Percentiles rank a stretch among this genome's conserved stretches.
Evolutionary conservation across 2,888 invertebrate species (phyloP).

Genomic region (Colletes collaris): DNA sequence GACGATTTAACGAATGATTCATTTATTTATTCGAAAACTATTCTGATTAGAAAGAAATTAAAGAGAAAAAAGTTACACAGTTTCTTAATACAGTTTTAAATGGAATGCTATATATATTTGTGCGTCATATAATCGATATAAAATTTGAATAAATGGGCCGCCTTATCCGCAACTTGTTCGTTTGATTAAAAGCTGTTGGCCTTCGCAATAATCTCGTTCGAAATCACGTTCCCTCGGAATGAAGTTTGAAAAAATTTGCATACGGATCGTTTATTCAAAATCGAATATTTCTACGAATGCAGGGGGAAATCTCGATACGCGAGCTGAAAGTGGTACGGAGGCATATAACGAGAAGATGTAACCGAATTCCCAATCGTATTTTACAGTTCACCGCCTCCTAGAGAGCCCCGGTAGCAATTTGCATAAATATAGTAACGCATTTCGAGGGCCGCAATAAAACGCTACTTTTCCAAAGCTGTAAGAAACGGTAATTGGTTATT

Average conservation of each 20-base stretch:
- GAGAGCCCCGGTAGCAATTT: conserved; percentile 71
- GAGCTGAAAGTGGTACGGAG: conserved; percentile 22
- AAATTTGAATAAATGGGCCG: background rate
- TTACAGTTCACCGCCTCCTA: conserved; percentile 69
- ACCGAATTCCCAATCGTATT: conserved; percentile 71
- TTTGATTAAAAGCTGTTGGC: conserved; percentile 13
- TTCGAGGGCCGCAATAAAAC: conserved; percentile 65
- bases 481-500: conserved; percentile 79
- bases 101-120: no score
- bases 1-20: no score
- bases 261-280: conserved; percentile 21
- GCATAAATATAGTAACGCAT: conserved; percentile 72
- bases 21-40: no score
- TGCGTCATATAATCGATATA: background rate
- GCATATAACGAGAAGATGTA: conserved; percentile 66
- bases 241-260: conserved; percentile 25
- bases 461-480: conserved; percentile 44
- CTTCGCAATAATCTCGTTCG: conserved; percentile 4
- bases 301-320: conserved; percentile 40
- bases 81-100: no score
- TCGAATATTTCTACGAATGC: conserved; percentile 29
- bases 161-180: background rate
- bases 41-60: no score
- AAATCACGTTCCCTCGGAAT: conserved; percentile 1
- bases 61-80: no score